Evolutionary conservation across 2,797 vertebrate genomes (phyloP), one percentile per base, ranked within the genome.

Genomic region (Microchirus variegatus): DNA sequence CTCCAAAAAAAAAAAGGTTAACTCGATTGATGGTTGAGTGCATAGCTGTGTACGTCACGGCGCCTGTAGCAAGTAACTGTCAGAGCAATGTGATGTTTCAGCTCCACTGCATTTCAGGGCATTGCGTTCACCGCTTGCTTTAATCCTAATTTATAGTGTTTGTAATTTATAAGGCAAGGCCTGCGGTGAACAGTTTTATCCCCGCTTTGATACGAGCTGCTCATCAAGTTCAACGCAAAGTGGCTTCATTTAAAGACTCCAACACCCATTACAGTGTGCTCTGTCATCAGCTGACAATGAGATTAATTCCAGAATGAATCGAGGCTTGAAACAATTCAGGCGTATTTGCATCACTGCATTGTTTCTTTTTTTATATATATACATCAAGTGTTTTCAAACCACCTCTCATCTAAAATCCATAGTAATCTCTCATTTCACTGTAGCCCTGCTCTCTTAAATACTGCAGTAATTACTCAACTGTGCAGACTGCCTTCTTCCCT

Each of bases 71-170:
- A 36, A 37, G 54, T 3, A 53, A 50, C 46, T 11, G 11, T 55
- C 66, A 8, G 36, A 73, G 66, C 77, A 63, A 59, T 69, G 62
- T 40, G 58, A 76, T 73, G 52, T 61, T 82, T 84, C 68, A 67
- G 79, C 82, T 78, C 68, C 45, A 14, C 7, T 70, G 67, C 63
- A n/a, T 83, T 67, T 85, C 73, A 64, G 26, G 59, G 63, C 59
- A 50, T 60, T 68, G 47, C 42, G 44, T 73, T 75, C 37, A 65
- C 48, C 54, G 57, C 87, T 82, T 64, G n/a, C 42, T 64, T 81
- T 72, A 76, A 81, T 70, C 70, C 59, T 50, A 57, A 65, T 86
- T 73, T 50, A 31, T 50, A 11, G 37, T n/a, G 51, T 41, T 41
- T 40, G 31, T 31, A 6, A 22, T 48, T 48, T 48, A 48, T 48